Conservation (phyloP, 2,797 vertebrate species). For the Hemitrygon akajei region DNA sequence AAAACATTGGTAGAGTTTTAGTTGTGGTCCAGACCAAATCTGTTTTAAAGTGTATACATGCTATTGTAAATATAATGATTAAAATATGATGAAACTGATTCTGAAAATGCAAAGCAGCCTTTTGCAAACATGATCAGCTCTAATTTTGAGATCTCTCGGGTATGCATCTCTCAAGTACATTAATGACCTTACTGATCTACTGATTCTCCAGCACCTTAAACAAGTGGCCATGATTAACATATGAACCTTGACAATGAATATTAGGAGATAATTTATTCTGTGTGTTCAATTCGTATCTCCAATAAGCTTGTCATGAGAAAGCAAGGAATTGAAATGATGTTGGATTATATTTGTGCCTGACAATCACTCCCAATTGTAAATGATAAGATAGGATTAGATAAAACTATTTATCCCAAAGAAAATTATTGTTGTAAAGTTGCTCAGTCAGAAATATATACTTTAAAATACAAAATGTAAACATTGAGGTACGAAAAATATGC, state of each 20-base stretch:
- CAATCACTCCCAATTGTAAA: neutral
- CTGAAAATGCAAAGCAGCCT: neutral
- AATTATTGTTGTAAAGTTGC: too few species aligned
- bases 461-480: too few species aligned
- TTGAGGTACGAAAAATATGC: too few species aligned
- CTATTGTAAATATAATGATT: conserved; percentile 5
- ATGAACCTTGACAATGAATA: neutral
- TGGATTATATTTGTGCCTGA: neutral
- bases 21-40: neutral
- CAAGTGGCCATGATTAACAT: neutral
- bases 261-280: neutral
- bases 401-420: too few species aligned
- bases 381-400: too few species aligned
- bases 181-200: neutral
- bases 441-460: too few species aligned
- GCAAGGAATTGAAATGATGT: neutral
- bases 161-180: neutral
- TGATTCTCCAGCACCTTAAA: neutral
- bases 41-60: conserved; percentile 6
- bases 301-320: neutral
- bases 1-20: neutral
- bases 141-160: neutral
- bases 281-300: neutral
- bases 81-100: neutral
- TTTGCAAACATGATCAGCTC: neutral